Conservation (phyloP, 2,888 invertebrate species). For the Flabesymbios commensalis region DNA sequence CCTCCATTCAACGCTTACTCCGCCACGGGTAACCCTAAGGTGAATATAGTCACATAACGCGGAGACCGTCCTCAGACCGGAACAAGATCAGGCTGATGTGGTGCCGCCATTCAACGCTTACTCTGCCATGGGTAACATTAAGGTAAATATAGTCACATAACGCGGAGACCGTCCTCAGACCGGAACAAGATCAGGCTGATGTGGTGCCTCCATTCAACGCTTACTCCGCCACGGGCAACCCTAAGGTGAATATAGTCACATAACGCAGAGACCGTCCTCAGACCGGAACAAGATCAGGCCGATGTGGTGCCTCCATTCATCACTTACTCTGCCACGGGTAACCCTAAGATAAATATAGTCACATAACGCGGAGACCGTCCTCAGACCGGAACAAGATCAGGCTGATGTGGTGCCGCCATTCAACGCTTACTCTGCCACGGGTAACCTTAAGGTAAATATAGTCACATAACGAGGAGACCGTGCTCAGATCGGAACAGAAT, state of each 20-base stretch:
- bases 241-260: too few relatives aligned
- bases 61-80: conserved; percentile 44
- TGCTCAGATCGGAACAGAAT: conserved; percentile 44
- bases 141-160: too few relatives aligned
- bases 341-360: conserved; percentile 33
- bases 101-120: conserved; percentile 54
- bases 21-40: conserved; percentile 40
- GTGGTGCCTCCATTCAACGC: conserved; percentile 53
- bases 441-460: conserved; percentile 36
- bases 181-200: conserved; percentile 45
- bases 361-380: conserved; percentile 44
- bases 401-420: conserved; percentile 50
- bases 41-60: too few relatives aligned
- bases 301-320: conserved; percentile 51
- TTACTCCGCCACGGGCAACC: conserved; percentile 46
- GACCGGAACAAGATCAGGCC: conserved; percentile 44
- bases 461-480: too few relatives aligned
- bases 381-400: conserved; percentile 45
- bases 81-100: conserved; percentile 45
- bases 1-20: conserved; percentile 55
- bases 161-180: conserved; percentile 44
- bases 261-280: conserved; percentile 45
- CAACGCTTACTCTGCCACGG: conserved; percentile 51
- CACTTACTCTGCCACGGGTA: conserved; percentile 49
- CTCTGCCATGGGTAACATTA: conserved; percentile 43